A percentile compares a stretch with the other conserved stretches of the same genome.
Conservation (phyloP, 2,113 vertebrate species). For the Brachyistius frenatus region DNA sequence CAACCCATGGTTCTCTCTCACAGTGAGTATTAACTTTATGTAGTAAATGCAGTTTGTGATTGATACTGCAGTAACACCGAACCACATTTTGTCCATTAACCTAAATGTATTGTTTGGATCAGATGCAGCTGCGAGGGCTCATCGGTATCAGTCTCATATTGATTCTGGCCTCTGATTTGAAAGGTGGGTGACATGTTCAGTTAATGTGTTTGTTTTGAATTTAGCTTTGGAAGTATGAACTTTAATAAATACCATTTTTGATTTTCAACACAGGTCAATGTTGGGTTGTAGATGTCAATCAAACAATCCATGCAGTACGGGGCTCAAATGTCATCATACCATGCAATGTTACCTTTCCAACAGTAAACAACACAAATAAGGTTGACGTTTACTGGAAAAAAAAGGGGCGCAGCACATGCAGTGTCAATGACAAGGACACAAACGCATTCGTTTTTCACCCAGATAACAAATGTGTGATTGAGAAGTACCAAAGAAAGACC, state of each 20-base stretch:
- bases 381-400: slow-evolving; percentile 63
- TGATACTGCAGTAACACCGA: neutral
- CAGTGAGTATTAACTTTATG: slow-evolving; percentile 44
- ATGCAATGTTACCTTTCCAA: slow-evolving; percentile 12
- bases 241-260: neutral
- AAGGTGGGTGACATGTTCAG: slow-evolving; percentile 47
- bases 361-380: fast-evolving
- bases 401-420: fast-evolving
- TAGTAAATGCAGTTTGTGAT: neutral
- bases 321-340: slow-evolving; percentile 1
- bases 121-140: slow-evolving; percentile 52
- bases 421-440: fast-evolving
- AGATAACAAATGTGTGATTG: slow-evolving; percentile 3
- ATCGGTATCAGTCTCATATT: slow-evolving; percentile 45
- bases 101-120: slow-evolving; percentile 17
- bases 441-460: slow-evolving; percentile 58
- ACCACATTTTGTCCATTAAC: neutral
- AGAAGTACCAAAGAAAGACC: slow-evolving; percentile 57
- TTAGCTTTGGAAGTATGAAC: neutral
- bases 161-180: slow-evolving; percentile 22
- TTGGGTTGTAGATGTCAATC: slow-evolving; percentile 18
- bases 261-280: neutral
- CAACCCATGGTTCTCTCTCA: neutral
- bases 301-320: fast-evolving
- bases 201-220: neutral